Percentiles rank a stretch among this genome's conserved stretches.
Conservation (phyloP, 2,797 vertebrate genomes). For the Myotis planiceps region DNA sequence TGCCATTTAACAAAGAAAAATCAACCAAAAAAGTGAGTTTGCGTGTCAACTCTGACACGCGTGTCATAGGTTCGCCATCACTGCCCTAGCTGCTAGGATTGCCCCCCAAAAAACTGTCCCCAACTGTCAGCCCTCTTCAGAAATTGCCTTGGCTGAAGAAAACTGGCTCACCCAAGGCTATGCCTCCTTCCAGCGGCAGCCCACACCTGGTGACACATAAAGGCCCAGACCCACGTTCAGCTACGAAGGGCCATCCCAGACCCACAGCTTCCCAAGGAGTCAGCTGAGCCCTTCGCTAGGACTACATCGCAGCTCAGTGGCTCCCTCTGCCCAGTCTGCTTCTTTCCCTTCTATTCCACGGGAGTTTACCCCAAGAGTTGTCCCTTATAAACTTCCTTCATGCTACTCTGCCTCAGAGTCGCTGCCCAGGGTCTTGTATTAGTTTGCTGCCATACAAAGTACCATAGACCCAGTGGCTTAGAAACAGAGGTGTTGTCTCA, state of each 20-base stretch:
- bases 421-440: neutral
- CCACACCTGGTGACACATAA: fast-evolving
- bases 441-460: neutral
- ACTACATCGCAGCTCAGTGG: fast-evolving
- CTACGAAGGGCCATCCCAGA: neutral
- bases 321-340: neutral
- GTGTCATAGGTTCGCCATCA: too few species aligned
- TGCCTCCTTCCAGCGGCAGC: neutral
- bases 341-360: neutral
- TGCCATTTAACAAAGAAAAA: too few species aligned
- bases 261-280: neutral
- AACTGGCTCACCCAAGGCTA: neutral
- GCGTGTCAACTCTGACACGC: too few species aligned
- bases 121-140: neutral
- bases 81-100: neutral
- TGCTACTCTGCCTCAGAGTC: neutral
- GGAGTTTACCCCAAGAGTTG: neutral
- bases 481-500: neutral
- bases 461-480: neutral
- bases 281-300: neutral
- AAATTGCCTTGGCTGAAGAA: neutral
- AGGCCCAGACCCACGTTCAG: neutral
- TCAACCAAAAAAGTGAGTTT: too few species aligned
- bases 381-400: neutral
- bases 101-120: neutral